Base-by-base conservation (phyloP, 2,797 vertebrate species). In the Acanthis flammea region DNA sequence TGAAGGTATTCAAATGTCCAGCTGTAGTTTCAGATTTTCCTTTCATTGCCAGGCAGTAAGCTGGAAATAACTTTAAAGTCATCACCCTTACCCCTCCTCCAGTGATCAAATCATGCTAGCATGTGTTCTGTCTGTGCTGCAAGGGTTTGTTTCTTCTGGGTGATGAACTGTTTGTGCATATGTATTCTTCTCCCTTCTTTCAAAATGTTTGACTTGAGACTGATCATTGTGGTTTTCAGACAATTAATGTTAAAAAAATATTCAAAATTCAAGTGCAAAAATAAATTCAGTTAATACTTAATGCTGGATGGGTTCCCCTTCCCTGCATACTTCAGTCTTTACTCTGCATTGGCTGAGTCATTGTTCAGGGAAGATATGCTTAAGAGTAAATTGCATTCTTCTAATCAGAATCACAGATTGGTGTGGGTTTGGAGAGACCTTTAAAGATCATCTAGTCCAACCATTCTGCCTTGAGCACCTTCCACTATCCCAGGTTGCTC, bases 11-110 rank as follows among this genome's bases (percentile, higher is more conserved):
- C 19, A 78, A 4, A 68, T 92, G 44, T 78, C 80, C 80, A 81
- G 24, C 60, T 91, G 67, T 39, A 55, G 68, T 86, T 83, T 88
- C 75, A 77, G 51, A 30, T 87, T 95, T 79, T 84, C 19, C 41
- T 86, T 90, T 66, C 15, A 11, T 55, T 94, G 72, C 79, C 65
- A 79, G 57, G 33, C 28, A 66, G 47, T 88, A 75, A 78, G 70
- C 58, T 93, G 58, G 62, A 94, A 96, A 72, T 88, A 81, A 80
- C 57, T 86, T 86, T 54, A 9, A 74, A 72, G 83, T 92, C 25
- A 24, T 71, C 28, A 53, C 27, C 30, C 23, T 60, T 58, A 42
- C 17, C 35, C 53, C 7, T 80, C 47, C 57, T 86, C 31, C 28
- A 42, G 41, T 48, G 60, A 35, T n/a, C 30, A 35, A 17, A 67